These are phyloP conservation scores for Strigamia crassipes DNA, from an alignment of 2,888 invertebrate genomes.

Conservation along the genomic window DNA sequence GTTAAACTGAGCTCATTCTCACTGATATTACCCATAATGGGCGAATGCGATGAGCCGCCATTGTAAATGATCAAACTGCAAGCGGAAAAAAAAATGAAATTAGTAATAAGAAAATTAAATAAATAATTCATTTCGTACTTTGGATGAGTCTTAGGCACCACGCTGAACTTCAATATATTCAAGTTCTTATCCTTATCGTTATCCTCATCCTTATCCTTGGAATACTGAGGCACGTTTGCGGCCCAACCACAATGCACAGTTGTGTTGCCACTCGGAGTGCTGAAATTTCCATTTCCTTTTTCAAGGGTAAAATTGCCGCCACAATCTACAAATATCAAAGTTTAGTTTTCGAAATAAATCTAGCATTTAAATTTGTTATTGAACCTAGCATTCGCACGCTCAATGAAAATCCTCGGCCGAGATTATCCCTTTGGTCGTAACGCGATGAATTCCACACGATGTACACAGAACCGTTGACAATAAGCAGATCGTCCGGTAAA, in stretches of 20 bases:
- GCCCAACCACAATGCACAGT: not conserved
- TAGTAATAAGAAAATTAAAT: not conserved
- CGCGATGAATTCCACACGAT: not conserved
- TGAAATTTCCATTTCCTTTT: not conserved
- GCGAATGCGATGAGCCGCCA: not conserved
- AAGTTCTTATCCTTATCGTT: not conserved
- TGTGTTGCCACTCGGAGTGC: not conserved
- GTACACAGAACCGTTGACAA: not conserved
- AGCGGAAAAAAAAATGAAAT: not conserved
- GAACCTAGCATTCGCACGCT: conserved; percentile 2
- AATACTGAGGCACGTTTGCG: not conserved
- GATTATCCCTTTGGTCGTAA: not conserved
- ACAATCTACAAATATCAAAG: not conserved
- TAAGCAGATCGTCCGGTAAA: not conserved
- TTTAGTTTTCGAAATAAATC: not conserved
- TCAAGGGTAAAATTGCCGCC: not conserved
- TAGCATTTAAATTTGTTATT: not conserved
- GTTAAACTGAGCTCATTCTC: not conserved
- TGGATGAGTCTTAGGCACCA: not conserved
- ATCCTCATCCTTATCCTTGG: too few species aligned
- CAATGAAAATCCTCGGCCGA: not conserved
- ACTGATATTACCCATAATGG: not conserved
- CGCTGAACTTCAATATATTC: not conserved
- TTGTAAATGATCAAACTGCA: not conserved
- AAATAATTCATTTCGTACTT: not conserved